Evolutionary conservation across 2,888 invertebrate species (phyloP).

Genomic region (Artemia sinica): DNA sequence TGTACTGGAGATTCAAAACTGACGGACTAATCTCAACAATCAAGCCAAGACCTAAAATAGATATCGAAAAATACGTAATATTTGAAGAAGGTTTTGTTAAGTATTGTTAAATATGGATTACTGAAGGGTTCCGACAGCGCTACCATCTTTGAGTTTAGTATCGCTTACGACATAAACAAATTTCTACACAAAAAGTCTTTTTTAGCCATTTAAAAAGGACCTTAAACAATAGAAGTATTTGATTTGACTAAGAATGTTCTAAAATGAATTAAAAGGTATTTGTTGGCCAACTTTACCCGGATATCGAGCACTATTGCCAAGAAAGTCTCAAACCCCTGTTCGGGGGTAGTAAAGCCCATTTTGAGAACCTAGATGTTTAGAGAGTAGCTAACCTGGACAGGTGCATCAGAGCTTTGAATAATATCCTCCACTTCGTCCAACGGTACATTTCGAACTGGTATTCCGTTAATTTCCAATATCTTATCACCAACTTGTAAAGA

Average conservation of each 20-base stretch:
- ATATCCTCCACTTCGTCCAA: conserved; percentile 59
- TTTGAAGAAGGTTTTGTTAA: too few species aligned
- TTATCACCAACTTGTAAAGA: conserved; percentile 78
- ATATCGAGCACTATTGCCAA: background rate
- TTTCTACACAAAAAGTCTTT: too few species aligned
- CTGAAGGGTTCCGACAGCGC: too few species aligned
- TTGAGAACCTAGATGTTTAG: conserved; percentile 24
- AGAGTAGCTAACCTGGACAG: conserved; percentile 44
- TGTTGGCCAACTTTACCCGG: background rate
- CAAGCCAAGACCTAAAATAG: too few species aligned
- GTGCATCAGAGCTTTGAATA: conserved; percentile 49
- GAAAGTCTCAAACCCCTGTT: background rate
- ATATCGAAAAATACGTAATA: too few species aligned
- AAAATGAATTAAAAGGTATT: conserved; percentile 8
- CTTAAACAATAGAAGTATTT: background rate
- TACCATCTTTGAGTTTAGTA: too few species aligned
- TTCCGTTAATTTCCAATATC: conserved; percentile 80
- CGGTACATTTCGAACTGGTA: conserved; percentile 60
- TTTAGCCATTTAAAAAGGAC: too few species aligned
- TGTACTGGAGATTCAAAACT: too few species aligned
- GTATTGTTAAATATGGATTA: too few species aligned
- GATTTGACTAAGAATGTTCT: conserved; percentile 11
- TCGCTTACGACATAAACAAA: too few species aligned
- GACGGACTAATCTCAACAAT: too few species aligned
- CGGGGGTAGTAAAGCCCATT: background rate